Percentiles rank a stretch among this genome's conserved stretches.
These are phyloP conservation scores for Menidia beryllina DNA, from an alignment of 2,113 vertebrate genomes.

Conservation along the genomic window DNA sequence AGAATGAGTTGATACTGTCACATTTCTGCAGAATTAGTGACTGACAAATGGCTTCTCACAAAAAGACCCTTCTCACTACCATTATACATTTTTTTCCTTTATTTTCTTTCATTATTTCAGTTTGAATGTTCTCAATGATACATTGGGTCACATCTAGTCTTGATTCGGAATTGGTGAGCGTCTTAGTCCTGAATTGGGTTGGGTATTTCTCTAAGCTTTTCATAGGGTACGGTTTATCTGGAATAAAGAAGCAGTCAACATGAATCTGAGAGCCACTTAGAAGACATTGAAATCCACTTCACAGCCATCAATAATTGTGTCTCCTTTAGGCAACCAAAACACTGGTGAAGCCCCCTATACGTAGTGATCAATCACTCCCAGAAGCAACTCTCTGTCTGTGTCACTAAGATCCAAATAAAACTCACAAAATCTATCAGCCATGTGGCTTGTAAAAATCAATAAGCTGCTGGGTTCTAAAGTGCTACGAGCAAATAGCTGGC, in stretches of 20 bases:
- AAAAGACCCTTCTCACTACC: constrained; percentile 23
- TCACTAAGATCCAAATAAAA: constrained; percentile 55
- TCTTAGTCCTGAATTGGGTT: constrained; percentile 51
- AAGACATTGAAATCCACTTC: constrained; percentile 62
- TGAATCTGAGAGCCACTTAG: constrained; percentile 43
- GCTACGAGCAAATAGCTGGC: constrained; percentile 5
- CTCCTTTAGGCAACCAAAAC: constrained; percentile 49
- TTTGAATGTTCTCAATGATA: constrained; percentile 44
- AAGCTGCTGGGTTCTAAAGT: constrained; percentile 21
- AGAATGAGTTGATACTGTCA: neutral
- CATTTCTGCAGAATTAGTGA: neutral
- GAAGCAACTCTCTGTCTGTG: constrained; percentile 49
- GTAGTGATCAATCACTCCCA: constrained; percentile 51
- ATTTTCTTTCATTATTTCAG: neutral
- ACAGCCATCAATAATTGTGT: constrained; percentile 51
- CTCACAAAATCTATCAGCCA: constrained; percentile 40
- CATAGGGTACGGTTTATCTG: constrained; percentile 40
- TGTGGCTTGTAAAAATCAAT: constrained; percentile 52
- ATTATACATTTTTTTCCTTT: constrained; percentile 16
- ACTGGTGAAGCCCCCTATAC: constrained; percentile 16
- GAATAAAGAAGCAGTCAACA: constrained; percentile 52
- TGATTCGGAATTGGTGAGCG: constrained; percentile 67
- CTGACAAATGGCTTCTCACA: constrained; percentile 33
- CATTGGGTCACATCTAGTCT: constrained; percentile 62
- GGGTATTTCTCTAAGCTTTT: constrained; percentile 55